Conservation (phyloP, 1,140 invertebrate genomes). For the Phthorimaea operculella region DNA sequence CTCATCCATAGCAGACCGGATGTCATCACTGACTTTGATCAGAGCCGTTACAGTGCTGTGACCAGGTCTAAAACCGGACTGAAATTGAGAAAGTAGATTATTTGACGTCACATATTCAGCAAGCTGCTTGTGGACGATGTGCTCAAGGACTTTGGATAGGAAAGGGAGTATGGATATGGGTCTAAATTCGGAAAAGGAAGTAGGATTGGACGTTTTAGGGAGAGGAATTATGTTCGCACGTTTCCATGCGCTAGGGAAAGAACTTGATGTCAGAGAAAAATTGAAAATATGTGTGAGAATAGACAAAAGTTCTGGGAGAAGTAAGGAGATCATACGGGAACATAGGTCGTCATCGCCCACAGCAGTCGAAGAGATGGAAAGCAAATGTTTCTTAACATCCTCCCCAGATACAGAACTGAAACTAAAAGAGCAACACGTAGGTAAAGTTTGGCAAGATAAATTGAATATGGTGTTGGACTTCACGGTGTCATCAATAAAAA, state of each 20-base stretch:
- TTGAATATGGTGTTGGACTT: neutral
- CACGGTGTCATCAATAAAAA: neutral
- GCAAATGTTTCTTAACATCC: neutral
- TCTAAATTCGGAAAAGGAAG: neutral
- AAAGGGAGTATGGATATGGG: constrained; percentile 2
- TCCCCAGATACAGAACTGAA: neutral
- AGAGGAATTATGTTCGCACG: neutral
- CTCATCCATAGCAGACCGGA: neutral
- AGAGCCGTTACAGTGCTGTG: constrained; percentile 4
- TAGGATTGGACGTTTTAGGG: neutral
- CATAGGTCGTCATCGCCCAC: neutral
- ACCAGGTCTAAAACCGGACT: constrained; percentile 3
- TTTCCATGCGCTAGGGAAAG: neutral
- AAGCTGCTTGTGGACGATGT: constrained; percentile 1
- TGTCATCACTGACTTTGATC: constrained; percentile 1
- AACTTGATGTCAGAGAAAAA: neutral
- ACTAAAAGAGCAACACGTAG: neutral
- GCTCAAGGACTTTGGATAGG: constrained; percentile 1
- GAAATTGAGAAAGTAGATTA: neutral
- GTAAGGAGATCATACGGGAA: neutral
- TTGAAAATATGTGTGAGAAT: neutral
- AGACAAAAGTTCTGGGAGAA: neutral
- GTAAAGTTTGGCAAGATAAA: neutral
- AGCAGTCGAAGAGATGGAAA: neutral
- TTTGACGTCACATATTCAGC: neutral